Percentiles rank a stretch among this genome's conserved stretches.
Evolutionary conservation across 2,113 vertebrate species (phyloP).

Genomic region (Zingel zingel): DNA sequence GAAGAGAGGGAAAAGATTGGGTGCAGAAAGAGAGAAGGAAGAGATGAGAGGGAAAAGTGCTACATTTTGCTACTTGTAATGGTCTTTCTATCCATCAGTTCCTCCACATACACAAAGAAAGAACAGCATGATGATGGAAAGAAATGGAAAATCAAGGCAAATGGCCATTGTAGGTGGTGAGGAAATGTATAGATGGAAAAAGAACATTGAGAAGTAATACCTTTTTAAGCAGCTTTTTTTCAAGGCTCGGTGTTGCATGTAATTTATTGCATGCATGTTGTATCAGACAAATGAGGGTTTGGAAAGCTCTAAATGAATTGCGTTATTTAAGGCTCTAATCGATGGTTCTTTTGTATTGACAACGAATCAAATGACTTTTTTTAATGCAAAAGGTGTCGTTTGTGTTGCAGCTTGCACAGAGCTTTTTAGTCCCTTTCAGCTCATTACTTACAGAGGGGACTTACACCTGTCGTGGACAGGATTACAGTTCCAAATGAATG

Average conservation of each 20-base stretch:
- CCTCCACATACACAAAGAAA: neutral
- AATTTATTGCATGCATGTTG: neutral
- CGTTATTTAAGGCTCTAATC: neutral
- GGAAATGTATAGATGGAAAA: neutral
- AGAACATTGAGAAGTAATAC: neutral
- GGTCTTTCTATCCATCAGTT: conserved; percentile 5
- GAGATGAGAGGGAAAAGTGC: neutral
- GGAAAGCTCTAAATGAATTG: neutral
- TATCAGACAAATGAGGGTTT: neutral
- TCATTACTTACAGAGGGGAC: neutral
- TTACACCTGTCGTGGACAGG: too few species aligned
- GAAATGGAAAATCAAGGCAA: neutral
- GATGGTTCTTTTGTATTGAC: neutral
- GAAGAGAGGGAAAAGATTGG: neutral
- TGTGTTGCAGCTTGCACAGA: neutral
- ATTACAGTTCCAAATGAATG: too few species aligned
- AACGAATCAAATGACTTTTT: neutral
- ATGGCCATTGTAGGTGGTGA: neutral
- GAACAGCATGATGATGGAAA: neutral
- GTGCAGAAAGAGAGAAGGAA: neutral
- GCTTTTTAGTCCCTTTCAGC: neutral
- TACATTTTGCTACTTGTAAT: neutral
- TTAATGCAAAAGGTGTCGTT: neutral
- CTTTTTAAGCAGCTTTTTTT: neutral
- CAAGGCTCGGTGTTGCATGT: neutral